These are phyloP conservation scores for Telmatherina bonti DNA, from an alignment of 2,797 vertebrate species.

Conservation along the genomic window DNA sequence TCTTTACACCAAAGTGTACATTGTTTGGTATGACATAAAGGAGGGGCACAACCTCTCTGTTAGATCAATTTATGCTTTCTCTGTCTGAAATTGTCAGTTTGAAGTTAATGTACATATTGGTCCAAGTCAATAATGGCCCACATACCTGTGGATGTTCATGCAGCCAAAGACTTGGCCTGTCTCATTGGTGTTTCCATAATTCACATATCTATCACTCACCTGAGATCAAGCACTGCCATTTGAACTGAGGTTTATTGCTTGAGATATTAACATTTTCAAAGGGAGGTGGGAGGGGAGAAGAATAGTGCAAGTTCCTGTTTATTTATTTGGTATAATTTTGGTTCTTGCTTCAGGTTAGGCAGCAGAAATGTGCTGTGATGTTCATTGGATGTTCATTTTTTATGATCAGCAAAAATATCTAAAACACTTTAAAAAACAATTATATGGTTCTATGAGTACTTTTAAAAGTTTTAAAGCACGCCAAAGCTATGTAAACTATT, in stretches of 20 bases:
- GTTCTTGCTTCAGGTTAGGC: background rate
- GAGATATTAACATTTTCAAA: background rate
- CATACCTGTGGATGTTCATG: background rate
- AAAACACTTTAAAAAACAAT: no score
- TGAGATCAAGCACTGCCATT: background rate
- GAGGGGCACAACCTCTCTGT: background rate
- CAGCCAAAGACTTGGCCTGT: background rate
- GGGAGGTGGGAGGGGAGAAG: background rate
- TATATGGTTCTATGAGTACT: no score
- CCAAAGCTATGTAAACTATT: no score
- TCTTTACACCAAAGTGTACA: background rate
- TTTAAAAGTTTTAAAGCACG: no score
- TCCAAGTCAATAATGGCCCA: background rate
- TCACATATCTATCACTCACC: background rate
- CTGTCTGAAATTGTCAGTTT: background rate
- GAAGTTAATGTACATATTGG: background rate
- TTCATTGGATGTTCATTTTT: no score
- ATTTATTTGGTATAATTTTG: background rate
- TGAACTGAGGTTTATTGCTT: background rate
- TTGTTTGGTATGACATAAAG: background rate
- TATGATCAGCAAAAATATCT: no score
- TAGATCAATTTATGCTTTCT: background rate
- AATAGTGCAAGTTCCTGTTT: background rate
- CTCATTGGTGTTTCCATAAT: background rate
- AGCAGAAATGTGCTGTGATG: background rate